Conservation (phyloP, 1,140 invertebrate species). For the Phocides pigmalion region DNA sequence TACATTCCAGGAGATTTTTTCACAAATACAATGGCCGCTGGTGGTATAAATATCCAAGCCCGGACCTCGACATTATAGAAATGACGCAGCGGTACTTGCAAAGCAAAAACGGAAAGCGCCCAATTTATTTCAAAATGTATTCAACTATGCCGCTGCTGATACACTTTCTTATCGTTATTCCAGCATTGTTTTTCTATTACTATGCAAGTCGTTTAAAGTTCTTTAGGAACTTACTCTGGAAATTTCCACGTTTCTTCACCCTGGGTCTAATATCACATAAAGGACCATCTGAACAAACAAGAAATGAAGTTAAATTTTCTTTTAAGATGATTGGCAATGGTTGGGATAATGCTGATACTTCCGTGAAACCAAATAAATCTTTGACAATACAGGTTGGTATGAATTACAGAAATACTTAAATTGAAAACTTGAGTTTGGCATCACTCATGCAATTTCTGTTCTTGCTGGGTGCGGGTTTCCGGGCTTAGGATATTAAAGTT, state of each 20-base stretch:
- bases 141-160: slow-evolving; percentile 81
- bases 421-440: too few relatives aligned
- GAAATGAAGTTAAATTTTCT: slow-evolving; percentile 86
- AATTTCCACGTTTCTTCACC: slow-evolving; percentile 91
- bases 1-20: slow-evolving; percentile 81
- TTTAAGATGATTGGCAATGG: slow-evolving; percentile 90
- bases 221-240: slow-evolving; percentile 60
- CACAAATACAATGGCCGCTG: slow-evolving; percentile 87
- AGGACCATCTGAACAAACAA: slow-evolving; percentile 86
- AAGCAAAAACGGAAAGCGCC: slow-evolving; percentile 88
- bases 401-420: too few relatives aligned
- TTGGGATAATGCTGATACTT: slow-evolving; percentile 86
- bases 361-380: neutral
- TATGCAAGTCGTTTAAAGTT: slow-evolving; percentile 87
- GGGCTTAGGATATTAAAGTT: too few relatives aligned
- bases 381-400: slow-evolving; percentile 8
- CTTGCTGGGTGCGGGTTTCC: too few relatives aligned
- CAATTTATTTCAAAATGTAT: slow-evolving; percentile 87
- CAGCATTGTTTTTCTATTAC: slow-evolving; percentile 87
- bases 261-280: slow-evolving; percentile 87
- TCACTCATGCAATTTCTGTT: too few relatives aligned
- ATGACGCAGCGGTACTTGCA: slow-evolving; percentile 90
- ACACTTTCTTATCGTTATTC: slow-evolving; percentile 77
- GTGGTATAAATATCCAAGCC: slow-evolving; percentile 90
- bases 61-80: slow-evolving; percentile 91